Conservation (phyloP, 2,113 vertebrate genomes). For the Sapayoa aenigma region DNA sequence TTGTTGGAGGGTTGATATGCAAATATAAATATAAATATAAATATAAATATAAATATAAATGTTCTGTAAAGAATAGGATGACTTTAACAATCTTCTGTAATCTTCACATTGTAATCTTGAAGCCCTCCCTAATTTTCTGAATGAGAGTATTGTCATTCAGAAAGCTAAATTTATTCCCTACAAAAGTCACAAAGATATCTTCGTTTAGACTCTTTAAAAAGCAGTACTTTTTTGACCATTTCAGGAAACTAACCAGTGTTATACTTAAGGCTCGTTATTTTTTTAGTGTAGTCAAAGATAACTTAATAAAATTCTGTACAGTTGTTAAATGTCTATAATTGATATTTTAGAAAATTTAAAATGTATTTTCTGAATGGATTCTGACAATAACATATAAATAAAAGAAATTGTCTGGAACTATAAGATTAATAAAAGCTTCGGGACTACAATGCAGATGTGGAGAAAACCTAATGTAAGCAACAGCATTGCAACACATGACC, state of each 20-base stretch:
- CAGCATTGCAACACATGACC: background rate
- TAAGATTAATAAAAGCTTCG: background rate
- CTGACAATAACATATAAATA: background rate
- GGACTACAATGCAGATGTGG: accelerated
- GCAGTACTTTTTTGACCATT: background rate
- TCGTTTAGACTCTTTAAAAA: background rate
- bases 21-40: background rate
- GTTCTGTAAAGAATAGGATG: background rate
- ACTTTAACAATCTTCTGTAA: background rate
- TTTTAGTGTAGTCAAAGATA: background rate
- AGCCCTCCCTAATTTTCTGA: background rate
- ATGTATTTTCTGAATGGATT: background rate
- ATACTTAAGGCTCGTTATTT: background rate
- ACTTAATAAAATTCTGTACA: background rate
- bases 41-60: background rate
- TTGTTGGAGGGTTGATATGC: background rate
- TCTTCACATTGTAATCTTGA: background rate
- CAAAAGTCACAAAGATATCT: background rate
- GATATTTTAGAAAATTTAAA: background rate
- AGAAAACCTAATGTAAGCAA: background rate
- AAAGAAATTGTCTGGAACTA: background rate
- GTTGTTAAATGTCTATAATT: background rate
- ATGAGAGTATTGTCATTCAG: background rate
- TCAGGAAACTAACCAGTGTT: background rate
- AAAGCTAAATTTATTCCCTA: background rate